These are phyloP conservation scores for Ammodytes marinus DNA, from an alignment of 2,113 vertebrate genomes.

Conservation along the genomic window DNA sequence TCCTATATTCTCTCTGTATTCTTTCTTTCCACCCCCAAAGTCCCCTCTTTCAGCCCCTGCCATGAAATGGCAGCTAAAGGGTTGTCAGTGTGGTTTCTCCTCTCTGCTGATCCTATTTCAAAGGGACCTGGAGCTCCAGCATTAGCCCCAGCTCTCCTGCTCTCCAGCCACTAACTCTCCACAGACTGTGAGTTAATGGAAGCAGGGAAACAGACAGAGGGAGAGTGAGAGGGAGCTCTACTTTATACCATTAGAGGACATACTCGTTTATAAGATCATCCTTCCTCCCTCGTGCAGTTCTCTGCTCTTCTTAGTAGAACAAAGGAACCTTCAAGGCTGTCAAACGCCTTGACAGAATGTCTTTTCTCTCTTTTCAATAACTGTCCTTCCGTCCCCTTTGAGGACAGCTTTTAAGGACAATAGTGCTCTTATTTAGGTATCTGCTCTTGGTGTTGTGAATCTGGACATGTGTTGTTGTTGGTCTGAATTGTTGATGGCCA, in stretches of 20 bases:
- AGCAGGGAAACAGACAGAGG: conserved; percentile 58
- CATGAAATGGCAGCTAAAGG: conserved; percentile 80
- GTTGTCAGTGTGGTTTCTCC: conserved; percentile 81
- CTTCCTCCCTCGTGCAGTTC: conserved; percentile 50
- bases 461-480: conserved; percentile 86
- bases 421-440: conserved; percentile 83
- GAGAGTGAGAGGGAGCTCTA: conserved; percentile 58
- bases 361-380: conserved; percentile 63
- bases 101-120: conserved; percentile 84
- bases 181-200: conserved; percentile 71
- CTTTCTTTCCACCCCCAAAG: conserved; percentile 54
- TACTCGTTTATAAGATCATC: conserved; percentile 75
- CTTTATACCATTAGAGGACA: conserved; percentile 80
- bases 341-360: conserved; percentile 73
- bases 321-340: conserved; percentile 60
- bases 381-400: conserved; percentile 61
- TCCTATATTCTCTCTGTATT: conserved; percentile 34
- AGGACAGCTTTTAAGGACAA: conserved; percentile 70
- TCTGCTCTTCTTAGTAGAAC: conserved; percentile 47
- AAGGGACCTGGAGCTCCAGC: conserved; percentile 81
- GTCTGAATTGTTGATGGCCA: conserved; percentile 83
- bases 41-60: conserved; percentile 71
- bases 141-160: conserved; percentile 76
- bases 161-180: conserved; percentile 71
- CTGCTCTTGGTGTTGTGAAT: conserved; percentile 79